Evolutionary conservation across 2,113 vertebrate genomes (phyloP), one percentile per base, ranked within the genome.

Genomic region (Tetrax tetrax): DNA sequence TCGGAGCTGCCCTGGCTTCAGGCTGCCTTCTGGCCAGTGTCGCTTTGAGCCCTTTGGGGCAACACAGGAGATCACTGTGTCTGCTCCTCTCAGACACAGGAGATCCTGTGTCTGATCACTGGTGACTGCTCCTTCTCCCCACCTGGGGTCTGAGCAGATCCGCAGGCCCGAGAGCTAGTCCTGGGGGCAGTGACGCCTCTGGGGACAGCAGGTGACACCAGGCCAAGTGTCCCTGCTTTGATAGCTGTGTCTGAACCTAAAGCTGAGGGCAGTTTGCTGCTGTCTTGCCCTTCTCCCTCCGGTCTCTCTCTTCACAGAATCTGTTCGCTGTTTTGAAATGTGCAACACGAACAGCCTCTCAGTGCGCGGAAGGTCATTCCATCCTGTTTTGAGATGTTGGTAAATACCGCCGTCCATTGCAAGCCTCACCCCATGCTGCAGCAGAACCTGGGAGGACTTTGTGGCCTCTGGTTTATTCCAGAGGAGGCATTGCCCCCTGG

Each of bases 51-150:
- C 56, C 37, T 43, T 29, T 38, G 43, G 43, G 14, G 25, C 56
- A 61, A 28, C 70, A 71, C n/a, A 4, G 3, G 31, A 38, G n/a
- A 9, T 53, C 1, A 0, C 31, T 28, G 21, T 33, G 25, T 2
- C 29, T 61, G n/a, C 16, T 84, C 6, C 0, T 70, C n/a, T n/a
- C n/a, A n/a, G n/a, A n/a, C n/a, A n/a, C n/a, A n/a, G n/a, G n/a
- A n/a, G n/a, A n/a, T n/a, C n/a, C n/a, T n/a, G n/a, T n/a, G n/a
- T n/a, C n/a, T n/a, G n/a, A 9, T 53, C 1, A 0, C 31, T 28
- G n/a, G 21, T 33, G 25, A 2, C 29, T 61, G n/a, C 16, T 84
- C 6, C 0, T 70, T 69, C 31, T 81, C 13, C 22, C 45, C 22
- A 12, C 11, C 22, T 41, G 31, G 45, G 12, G 27, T 47, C 45